phyloP scores from a whole-genome alignment of 2,888 invertebrate genomes.

The Sesia apiformis region DNA sequence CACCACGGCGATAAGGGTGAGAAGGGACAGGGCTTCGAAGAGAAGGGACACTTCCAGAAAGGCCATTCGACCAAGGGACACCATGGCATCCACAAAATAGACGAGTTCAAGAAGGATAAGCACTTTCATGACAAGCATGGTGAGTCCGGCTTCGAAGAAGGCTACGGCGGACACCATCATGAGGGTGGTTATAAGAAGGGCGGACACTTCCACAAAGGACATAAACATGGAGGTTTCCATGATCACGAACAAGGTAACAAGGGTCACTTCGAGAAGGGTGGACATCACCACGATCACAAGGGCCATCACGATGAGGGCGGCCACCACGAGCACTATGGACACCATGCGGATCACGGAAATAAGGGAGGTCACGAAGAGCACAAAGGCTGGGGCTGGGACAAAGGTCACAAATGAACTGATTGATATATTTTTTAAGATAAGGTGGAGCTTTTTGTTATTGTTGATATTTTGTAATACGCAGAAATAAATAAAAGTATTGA shows the following conservation, averaged over 20 bases:
- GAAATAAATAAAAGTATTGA: neutral
- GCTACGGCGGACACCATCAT: conserved; percentile 84
- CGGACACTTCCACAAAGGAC: conserved; percentile 85
- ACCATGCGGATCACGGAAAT: conserved; percentile 81
- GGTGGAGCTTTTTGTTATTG: conserved; percentile 37
- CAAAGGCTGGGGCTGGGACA: conserved; percentile 82
- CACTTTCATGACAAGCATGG: conserved; percentile 91
- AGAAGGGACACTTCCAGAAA: conserved; percentile 82
- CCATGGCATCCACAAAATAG: conserved; percentile 87
- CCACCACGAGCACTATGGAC: conserved; percentile 81
- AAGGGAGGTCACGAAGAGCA: conserved; percentile 86
- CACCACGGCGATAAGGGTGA: conserved; percentile 79
- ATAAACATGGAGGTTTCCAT: conserved; percentile 82
- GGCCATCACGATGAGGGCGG: conserved; percentile 85
- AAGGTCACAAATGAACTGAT: conserved; percentile 49
- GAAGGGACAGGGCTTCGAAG: conserved; percentile 71
- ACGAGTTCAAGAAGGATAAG: conserved; percentile 90
- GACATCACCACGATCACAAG: conserved; percentile 83
- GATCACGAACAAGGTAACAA: conserved; percentile 86
- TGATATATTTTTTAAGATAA: conserved; percentile 21
- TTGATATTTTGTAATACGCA: conserved; percentile 46
- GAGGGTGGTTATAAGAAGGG: conserved; percentile 86
- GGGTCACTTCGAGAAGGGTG: conserved; percentile 84
- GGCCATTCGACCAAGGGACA: conserved; percentile 90
- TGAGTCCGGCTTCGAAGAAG: conserved; percentile 85